phyloP scores from a whole-genome alignment of 2,113 vertebrate genomes.

The Sturnus vulgaris region DNA sequence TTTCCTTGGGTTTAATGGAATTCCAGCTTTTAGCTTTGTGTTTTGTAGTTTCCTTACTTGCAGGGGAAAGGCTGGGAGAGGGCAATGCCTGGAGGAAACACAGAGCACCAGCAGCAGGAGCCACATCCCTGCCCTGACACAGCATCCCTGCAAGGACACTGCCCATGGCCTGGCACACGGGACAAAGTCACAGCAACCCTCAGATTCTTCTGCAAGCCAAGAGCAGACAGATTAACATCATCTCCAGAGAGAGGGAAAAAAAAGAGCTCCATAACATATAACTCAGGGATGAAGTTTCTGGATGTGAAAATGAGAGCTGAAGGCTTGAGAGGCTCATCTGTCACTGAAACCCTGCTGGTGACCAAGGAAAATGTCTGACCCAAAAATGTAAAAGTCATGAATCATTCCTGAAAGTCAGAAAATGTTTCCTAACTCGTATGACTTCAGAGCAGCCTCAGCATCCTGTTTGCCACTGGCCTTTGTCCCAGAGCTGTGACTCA shows the following conservation, averaged over 20 bases:
- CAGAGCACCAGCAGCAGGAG: neutral
- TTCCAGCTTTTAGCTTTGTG: neutral
- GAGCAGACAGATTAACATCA: neutral
- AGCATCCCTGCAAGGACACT: neutral
- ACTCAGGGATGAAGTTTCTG: neutral
- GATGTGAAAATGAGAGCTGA: neutral
- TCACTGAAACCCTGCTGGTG: neutral
- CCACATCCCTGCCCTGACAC: neutral
- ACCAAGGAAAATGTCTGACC: neutral
- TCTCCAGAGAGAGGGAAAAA: neutral
- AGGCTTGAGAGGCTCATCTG: neutral
- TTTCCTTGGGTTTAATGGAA: neutral
- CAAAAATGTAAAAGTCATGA: neutral
- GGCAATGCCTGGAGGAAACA: neutral
- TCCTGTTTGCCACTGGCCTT: constrained; percentile 27
- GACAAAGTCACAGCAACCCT: neutral
- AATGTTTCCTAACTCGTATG: neutral
- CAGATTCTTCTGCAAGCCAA: neutral
- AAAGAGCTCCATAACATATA: neutral
- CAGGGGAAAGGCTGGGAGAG: neutral
- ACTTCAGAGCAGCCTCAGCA: neutral
- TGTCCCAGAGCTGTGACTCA: neutral
- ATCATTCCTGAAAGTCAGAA: neutral
- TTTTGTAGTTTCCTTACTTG: neutral
- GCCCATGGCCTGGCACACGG: neutral